These are phyloP conservation scores for Pammene fasciana DNA, from an alignment of 2,888 invertebrate genomes.

Conservation along the genomic window DNA sequence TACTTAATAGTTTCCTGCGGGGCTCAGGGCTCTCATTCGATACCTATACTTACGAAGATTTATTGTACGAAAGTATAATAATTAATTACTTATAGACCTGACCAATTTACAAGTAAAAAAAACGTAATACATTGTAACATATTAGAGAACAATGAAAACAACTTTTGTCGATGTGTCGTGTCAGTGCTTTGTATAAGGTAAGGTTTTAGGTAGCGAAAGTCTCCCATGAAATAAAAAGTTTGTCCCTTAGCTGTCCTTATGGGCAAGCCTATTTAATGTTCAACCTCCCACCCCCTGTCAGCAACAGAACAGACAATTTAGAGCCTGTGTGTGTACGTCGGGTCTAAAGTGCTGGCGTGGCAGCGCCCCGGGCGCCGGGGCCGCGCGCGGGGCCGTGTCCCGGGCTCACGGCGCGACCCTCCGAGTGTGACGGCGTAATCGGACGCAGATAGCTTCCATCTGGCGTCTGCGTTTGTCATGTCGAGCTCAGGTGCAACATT, in stretches of 20 bases:
- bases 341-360: background rate
- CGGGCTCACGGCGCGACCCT: background rate
- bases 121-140: too few relatives aligned
- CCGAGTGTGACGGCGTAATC: background rate
- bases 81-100: too few relatives aligned
- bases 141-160: too few relatives aligned
- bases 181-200: too few relatives aligned
- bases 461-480: background rate
- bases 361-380: background rate
- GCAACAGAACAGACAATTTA: background rate
- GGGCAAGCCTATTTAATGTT: slow-evolving; percentile 2
- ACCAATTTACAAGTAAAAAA: too few relatives aligned
- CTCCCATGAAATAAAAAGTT: too few relatives aligned
- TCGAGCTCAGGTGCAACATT: background rate
- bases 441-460: background rate
- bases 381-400: background rate
- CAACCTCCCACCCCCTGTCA: slow-evolving; percentile 1
- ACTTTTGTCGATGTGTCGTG: too few relatives aligned
- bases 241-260: background rate
- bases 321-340: background rate
- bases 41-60: too few relatives aligned
- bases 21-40: background rate
- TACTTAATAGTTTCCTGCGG: too few relatives aligned
- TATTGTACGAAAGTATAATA: too few relatives aligned
- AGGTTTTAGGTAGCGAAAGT: too few relatives aligned